A percentile compares a stretch with the other conserved stretches of the same genome.
These are phyloP conservation scores for Eumerus sabulonum DNA, from an alignment of 2,888 invertebrate genomes.

Conservation along the genomic window DNA sequence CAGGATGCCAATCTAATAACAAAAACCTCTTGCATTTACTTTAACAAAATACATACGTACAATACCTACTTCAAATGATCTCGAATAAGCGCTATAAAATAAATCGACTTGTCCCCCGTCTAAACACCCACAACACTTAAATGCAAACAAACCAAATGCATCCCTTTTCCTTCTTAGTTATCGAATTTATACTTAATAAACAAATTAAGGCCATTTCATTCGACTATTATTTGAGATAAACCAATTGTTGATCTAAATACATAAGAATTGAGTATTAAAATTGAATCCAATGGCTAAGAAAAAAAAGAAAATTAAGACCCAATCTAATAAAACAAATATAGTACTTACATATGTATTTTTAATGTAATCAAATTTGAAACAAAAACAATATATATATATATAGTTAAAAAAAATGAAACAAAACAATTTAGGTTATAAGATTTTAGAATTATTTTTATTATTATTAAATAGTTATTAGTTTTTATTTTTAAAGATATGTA, in stretches of 20 bases:
- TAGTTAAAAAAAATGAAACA: neutral
- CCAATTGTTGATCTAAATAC: slow-evolving; percentile 39
- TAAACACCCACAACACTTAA: neutral
- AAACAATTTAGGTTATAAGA: slow-evolving; percentile 44
- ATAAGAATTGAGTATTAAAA: slow-evolving; percentile 17
- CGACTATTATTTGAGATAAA: slow-evolving; percentile 22
- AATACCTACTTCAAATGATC: slow-evolving; percentile 39
- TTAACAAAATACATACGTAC: slow-evolving; percentile 1
- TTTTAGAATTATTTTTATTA: slow-evolving; percentile 52
- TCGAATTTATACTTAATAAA: slow-evolving; percentile 18
- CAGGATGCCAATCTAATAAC: neutral
- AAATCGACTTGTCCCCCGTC: slow-evolving; percentile 11
- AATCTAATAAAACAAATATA: slow-evolving; percentile 36
- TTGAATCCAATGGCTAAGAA: slow-evolving; percentile 22
- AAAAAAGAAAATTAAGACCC: slow-evolving; percentile 7
- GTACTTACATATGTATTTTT: slow-evolving; percentile 60
- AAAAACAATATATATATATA: slow-evolving; percentile 14
- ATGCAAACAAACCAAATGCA: slow-evolving; percentile 31
- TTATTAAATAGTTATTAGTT: slow-evolving; percentile 53
- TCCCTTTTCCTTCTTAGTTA: slow-evolving; percentile 55
- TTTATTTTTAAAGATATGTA: slow-evolving; percentile 61
- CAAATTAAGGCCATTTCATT: slow-evolving; percentile 16
- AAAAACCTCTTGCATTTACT: slow-evolving; percentile 41
- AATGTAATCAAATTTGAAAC: slow-evolving; percentile 52
- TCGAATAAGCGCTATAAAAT: slow-evolving; percentile 27